Evolutionary conservation across 2,113 vertebrate species (phyloP), one percentile per base, ranked within the genome.

Genomic region (Tragelaphus imberbis): DNA sequence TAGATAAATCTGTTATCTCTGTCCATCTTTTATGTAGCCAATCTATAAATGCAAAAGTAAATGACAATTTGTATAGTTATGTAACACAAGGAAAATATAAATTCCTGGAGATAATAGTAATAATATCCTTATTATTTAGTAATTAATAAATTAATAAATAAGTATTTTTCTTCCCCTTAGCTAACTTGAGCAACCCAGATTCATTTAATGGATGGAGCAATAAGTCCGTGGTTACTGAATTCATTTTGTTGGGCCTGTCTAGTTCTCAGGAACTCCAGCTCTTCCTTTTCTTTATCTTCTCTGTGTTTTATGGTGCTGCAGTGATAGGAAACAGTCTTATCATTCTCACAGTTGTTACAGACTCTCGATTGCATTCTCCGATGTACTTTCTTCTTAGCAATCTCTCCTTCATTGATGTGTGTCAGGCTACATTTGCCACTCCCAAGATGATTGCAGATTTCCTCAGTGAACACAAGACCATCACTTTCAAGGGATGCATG

Each of bases 301-400:
- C 77, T n/a, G 21, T 85, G 7, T 91, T 95, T 53, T 97, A 91
- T 63, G 82, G 85, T 51, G 84, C 88, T 51, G 44, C 79, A 9
- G 58, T 97, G 14, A n/a, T 90, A n/a, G 96, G 96, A 47, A 97
- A 95, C n/a, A 44, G 84, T 47, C 16, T 97, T 25, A 95, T 97
- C 47, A 93, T 97, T n/a, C 56, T 97, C 30, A 96, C 84, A n/a
- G 95, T 97, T 44, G 80, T 59, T 49, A 82, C 7, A 12, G 63
- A 96, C 68, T 77, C 51, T 61, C 33, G 3, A 2, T 55, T 92
- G 1, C 80, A 93, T 30, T 97, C 84, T 49, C 93, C 91, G 4
- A 92, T 98, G 97, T 98, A 97, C 55, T 88, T 98, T 30, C 79
- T 98, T 27, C 75, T 98, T 27, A 96, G 87, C 36, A 95, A 97